Base-by-base conservation (phyloP, 2,113 vertebrate genomes). In the Brienomyrus brachyistius region DNA sequence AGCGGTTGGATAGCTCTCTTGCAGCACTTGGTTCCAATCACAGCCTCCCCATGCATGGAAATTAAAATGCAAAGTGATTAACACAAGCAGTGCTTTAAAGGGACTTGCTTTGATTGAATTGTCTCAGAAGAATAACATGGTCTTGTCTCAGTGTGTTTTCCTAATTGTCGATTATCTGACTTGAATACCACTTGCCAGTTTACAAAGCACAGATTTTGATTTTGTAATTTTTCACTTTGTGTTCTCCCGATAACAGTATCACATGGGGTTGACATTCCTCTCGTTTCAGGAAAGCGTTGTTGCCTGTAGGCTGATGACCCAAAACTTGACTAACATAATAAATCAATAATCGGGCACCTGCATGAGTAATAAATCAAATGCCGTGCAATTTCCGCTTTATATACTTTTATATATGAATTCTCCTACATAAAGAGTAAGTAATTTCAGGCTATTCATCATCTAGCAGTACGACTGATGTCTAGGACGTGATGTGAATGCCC, bases 71-170 rank as follows among this genome's bases (percentile, higher is more conserved):
- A 35, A 87, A 88, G 92, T 94, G 92, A 95, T 95, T 95, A 95
- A 95, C 95, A 94, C 91, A 92, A 92, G 91, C 89, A 88, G 91
- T 89, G 90, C 92, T 94, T 94, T 92, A 93, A 94, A 92, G 93
- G 93, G 93, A 94, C 94, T 31, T 91, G 92, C 92, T 94, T 93
- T 95, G 94, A 96, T 96, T 95, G 95, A 95, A 95, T 94, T 62
- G 92, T 95, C 93, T 94, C 94, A 92, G 92, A 93, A 92, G 91
- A 94, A 94, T 94, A 94, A 93, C 94, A 92, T 90, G 87, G 92
- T 93, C 93, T 90, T 94, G 94, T 94, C 93, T 94, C 93, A 94
- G 93, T 93, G 94, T 95, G 93, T 92, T 94, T 94, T 92, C 27
- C 77, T 85, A 83, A 89, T 62, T 89, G 89, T 48, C 56, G 77